Base-by-base conservation (phyloP, 2,888 invertebrate species). In the Lepidonotus clava region DNA sequence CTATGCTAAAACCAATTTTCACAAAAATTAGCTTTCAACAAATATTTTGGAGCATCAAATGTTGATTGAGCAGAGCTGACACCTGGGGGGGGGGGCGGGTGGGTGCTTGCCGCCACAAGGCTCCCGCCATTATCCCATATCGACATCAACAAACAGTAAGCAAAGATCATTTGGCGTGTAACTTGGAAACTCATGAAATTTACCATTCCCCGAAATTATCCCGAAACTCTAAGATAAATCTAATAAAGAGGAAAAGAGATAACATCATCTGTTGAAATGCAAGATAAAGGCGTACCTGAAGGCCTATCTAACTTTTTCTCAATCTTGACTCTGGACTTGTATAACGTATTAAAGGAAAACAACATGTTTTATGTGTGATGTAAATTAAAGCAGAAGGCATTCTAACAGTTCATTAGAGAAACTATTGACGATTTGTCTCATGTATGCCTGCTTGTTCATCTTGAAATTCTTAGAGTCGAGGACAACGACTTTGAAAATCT, bases 71-170 rank as follows among this genome's bases (percentile, higher is more conserved):
- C 51, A 32, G 80, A 46, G 46, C 46, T 46, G 80, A 80, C 80
- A 80, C 80, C 80, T 80, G 80, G 66, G 66, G 24, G 66, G 66
- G 80, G 80, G 80, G 71, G 80, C 0, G 80, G 46, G 80, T 41
- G 80, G 41, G 41, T 41, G 80, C 41, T 36, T 32, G 80, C 46
- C 28, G 80, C 80, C 80, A 51, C 80, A 51, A 80, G 80, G 38
- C 80, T 28, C 14, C 18, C 41, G 80, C 51, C 80, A 46, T 80
- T 80, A 80, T 80, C 80, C 80, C 80, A 80, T 80, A 80, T 80
- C 80, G 80, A 80, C 46, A 80, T 40, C 51, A 41, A 36, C 71
- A 71, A 71, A 71, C 71, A 36, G 36, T 36, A 71, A 11, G 56
- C 36, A 1, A 11, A 6, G 38, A 21, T 36, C 36, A 1, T 18